phyloP scores from a whole-genome alignment of 1,140 invertebrate genomes.

The Caerostris darwini region DNA sequence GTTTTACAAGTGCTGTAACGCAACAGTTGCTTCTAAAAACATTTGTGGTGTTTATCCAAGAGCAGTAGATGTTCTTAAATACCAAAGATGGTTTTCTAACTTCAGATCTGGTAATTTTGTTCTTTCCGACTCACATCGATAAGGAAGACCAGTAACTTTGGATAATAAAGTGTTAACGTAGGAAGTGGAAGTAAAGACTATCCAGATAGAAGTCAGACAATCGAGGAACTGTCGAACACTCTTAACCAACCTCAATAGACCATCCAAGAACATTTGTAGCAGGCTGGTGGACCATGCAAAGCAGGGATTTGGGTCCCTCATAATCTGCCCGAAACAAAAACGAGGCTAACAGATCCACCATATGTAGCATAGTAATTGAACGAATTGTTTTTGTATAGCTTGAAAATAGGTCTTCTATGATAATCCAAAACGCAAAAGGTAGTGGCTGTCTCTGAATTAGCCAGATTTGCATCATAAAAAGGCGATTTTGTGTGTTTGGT shows the following conservation, averaged over 20 bases:
- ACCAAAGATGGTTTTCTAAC: constrained; percentile 15
- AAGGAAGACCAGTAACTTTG: constrained; percentile 49
- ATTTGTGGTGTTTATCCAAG: constrained; percentile 15
- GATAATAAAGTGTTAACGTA: constrained; percentile 16
- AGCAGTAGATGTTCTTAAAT: constrained; percentile 33
- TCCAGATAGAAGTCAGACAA: constrained; percentile 1
- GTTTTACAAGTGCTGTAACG: neutral
- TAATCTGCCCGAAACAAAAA: constrained; percentile 34
- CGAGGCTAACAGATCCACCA: constrained; percentile 24
- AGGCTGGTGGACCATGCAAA: constrained; percentile 17
- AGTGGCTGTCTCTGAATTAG: neutral
- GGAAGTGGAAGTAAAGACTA: constrained; percentile 6
- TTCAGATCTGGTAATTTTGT: constrained; percentile 24
- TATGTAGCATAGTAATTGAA: neutral
- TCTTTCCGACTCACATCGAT: neutral
- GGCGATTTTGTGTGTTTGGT: constrained; percentile 11
- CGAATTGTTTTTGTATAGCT: constrained; percentile 25
- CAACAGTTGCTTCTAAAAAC: constrained; percentile 25
- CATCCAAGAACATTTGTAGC: constrained; percentile 44
- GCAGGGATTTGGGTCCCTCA: neutral
- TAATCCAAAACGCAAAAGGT: constrained; percentile 32
- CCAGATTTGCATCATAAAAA: neutral
- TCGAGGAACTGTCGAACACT: neutral
- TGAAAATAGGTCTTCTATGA: constrained; percentile 40
- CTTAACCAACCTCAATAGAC: constrained; percentile 12